These are phyloP conservation scores for Tyria jacobaeae DNA, from an alignment of 2,888 invertebrate species.

Conservation along the genomic window DNA sequence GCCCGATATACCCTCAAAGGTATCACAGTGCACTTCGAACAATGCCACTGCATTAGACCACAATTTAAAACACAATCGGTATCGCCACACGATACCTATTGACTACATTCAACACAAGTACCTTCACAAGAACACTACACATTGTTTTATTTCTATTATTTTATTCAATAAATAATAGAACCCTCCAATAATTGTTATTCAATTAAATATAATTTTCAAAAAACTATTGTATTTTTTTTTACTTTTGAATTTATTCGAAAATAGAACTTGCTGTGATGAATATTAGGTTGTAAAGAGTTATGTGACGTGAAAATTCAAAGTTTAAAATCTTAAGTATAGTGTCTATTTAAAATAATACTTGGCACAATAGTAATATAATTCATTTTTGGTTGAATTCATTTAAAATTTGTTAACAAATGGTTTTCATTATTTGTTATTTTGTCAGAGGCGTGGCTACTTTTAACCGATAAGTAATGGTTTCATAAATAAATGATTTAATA, in stretches of 20 bases:
- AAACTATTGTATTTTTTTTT: slow-evolving; percentile 7
- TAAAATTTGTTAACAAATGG: slow-evolving; percentile 22
- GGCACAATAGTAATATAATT: neutral
- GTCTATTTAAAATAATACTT: slow-evolving; percentile 1
- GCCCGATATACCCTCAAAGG: slow-evolving; percentile 39
- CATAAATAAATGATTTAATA: slow-evolving; percentile 37
- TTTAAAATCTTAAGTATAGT: neutral
- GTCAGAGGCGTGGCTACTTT: slow-evolving; percentile 49
- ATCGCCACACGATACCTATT: slow-evolving; percentile 57
- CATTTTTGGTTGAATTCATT: slow-evolving; percentile 2
- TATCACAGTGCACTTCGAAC: slow-evolving; percentile 28
- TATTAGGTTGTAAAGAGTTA: neutral
- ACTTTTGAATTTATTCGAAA: neutral
- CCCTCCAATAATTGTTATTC: slow-evolving; percentile 22
- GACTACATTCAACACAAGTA: slow-evolving; percentile 42
- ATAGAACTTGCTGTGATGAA: neutral
- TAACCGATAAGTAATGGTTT: slow-evolving; percentile 43
- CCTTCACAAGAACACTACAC: slow-evolving; percentile 35
- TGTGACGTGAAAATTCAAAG: neutral
- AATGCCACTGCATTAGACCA: slow-evolving; percentile 37
- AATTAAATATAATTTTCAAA: slow-evolving; percentile 15
- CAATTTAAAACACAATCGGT: slow-evolving; percentile 25
- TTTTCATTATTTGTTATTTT: slow-evolving; percentile 37
- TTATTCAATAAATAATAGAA: slow-evolving; percentile 18
- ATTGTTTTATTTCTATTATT: slow-evolving; percentile 18